Evolutionary conservation across 1,140 invertebrate species (phyloP).

Genomic region (Zaprionus gabonicus): DNA sequence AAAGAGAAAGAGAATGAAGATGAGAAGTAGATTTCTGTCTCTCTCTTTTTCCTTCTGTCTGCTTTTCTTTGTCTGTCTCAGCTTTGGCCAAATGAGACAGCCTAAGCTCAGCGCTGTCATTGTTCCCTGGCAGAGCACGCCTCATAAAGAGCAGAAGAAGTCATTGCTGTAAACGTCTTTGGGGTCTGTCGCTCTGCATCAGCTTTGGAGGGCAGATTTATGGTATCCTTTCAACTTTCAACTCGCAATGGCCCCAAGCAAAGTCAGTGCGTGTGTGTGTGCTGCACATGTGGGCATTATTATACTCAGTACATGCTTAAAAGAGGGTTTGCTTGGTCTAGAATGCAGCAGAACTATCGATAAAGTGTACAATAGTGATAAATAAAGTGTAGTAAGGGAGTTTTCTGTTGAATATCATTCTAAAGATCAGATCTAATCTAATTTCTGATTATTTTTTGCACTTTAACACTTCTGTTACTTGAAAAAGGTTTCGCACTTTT

Average conservation of each 20-base stretch:
- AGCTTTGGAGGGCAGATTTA: slow-evolving; percentile 65
- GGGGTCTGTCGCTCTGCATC: slow-evolving; percentile 64
- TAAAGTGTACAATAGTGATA: not conserved
- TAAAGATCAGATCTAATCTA: no score
- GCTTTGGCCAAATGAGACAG: slow-evolving; percentile 36
- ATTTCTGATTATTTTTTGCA: no score
- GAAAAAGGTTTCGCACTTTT: no score
- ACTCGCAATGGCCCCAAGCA: slow-evolving; percentile 49
- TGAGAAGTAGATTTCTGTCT: not conserved
- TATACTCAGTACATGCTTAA: not conserved
- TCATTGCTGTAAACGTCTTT: slow-evolving; percentile 16
- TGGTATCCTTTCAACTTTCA: slow-evolving; percentile 82
- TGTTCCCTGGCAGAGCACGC: slow-evolving; percentile 4
- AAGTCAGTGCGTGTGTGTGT: slow-evolving; percentile 17
- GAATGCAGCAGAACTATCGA: not conserved
- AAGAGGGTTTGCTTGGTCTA: not conserved
- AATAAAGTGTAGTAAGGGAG: not conserved
- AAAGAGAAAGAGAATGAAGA: not conserved
- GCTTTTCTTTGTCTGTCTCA: not conserved
- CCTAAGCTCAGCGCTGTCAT: slow-evolving; percentile 41
- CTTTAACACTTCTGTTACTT: not conserved
- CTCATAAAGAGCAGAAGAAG: slow-evolving; percentile 13
- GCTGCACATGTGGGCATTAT: slow-evolving; percentile 25
- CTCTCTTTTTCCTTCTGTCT: not conserved
- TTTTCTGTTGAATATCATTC: not conserved